These are phyloP conservation scores for Meghimatium bilineatum DNA, from an alignment of 2,888 invertebrate species.

Conservation along the genomic window DNA sequence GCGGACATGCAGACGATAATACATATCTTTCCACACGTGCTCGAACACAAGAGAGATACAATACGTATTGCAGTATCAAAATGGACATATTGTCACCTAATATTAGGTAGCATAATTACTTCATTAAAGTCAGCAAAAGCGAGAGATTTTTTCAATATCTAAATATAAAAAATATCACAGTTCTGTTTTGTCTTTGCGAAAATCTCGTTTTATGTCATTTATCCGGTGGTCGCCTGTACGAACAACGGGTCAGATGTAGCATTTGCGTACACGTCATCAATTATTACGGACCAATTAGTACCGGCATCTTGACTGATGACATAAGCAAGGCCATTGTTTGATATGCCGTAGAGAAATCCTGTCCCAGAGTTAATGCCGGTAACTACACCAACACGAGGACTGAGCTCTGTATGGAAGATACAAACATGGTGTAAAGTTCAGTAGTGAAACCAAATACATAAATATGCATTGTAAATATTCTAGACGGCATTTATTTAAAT, in stretches of 20 bases:
- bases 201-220: not conserved
- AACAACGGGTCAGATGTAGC: not conserved
- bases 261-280: constrained; percentile 34
- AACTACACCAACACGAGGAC: constrained; percentile 37
- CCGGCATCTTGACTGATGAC: constrained; percentile 47
- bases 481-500: no score
- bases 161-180: no score
- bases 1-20: no score
- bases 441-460: no score
- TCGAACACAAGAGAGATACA: no score
- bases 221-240: not conserved
- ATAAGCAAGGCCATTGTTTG: constrained; percentile 50
- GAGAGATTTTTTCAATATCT: no score
- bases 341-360: constrained; percentile 45
- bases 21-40: no score
- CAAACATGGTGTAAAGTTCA: not conserved
- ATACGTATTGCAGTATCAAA: no score
- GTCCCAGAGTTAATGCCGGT: constrained; percentile 38
- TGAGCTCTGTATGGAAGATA: constrained; percentile 28
- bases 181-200: not conserved
- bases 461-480: no score
- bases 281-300: constrained; percentile 43
- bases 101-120: no score
- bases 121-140: no score
- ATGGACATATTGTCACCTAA: no score